Evolutionary conservation across 2,797 vertebrate genomes (phyloP), one percentile per base, ranked within the genome.

Genomic region (Catamblyrhynchus diadema): DNA sequence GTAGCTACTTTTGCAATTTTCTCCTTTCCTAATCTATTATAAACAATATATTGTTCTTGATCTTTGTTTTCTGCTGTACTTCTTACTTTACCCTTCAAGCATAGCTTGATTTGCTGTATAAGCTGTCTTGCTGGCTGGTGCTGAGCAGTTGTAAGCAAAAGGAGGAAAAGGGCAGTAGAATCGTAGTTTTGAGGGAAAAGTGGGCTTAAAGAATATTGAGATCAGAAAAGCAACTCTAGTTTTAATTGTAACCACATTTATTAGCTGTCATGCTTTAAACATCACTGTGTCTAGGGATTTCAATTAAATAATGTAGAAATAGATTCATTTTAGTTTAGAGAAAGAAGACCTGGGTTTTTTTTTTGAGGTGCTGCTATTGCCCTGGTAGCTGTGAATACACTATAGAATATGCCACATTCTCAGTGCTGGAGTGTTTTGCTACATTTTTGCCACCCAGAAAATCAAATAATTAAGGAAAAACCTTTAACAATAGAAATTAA

Each of bases 311-410:
- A 22, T 32, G 20, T 44, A 45, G 50, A 72, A 79, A 50, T 47
- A 17, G 15, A 35, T 70, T 16, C 2, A 10, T 48, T 93, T 70
- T 37, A 32, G 5, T 80, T 53, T 73, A 65, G 59, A 60, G 45
- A 62, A 90, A 41, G 21, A 60, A 24, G 14, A 66, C 13, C 28
- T 33, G 17, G 39, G 22, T 0, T 4, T 37, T 70, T 33, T 66
- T 32, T 0, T 3, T 33, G 0, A 10, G 66, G 32, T 67, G 23
- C 64, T 72, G 69, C 12, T 5, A 1, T 18, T 61, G 35, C 37
- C 4, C 10, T 77, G 50, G 45, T 57, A 74, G 30, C 60, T 67
- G 4, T 41, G 59, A 79, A 37, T 1, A 1, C 19, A 35, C 6
- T 2, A 14, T 18, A 18, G 24, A 60, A 64, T 60, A 22, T 67